Evolutionary conservation across 2,888 invertebrate species (phyloP).

Genomic region (Lydus trimaculatus): DNA sequence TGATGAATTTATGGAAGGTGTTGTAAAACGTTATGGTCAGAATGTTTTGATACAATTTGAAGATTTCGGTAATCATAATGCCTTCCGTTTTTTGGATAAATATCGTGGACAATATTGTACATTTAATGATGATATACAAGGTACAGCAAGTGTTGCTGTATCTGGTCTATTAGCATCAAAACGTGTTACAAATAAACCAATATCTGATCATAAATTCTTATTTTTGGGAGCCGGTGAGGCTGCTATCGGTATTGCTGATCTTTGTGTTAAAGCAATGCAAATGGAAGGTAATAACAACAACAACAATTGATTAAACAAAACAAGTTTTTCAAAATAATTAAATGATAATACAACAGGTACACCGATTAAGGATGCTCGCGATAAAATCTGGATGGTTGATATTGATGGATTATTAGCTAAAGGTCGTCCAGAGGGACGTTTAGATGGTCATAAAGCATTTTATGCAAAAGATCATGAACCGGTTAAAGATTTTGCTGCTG

Average conservation of each 20-base stretch:
- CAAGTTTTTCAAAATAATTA: too few species aligned
- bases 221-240: constrained; percentile 98
- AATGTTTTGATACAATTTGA: constrained; percentile 93
- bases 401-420: constrained; percentile 93
- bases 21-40: constrained; percentile 83
- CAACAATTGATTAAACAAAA: too few species aligned
- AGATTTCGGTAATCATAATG: constrained; percentile 98
- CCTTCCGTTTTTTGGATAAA: constrained; percentile 89
- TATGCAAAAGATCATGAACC: constrained; percentile 84
- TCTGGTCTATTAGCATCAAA: constrained; percentile 91
- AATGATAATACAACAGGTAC: constrained; percentile 56
- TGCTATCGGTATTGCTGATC: constrained; percentile 81
- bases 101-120: constrained; percentile 91
- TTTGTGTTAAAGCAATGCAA: constrained; percentile 93
- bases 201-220: constrained; percentile 86
- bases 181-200: constrained; percentile 79
- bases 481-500: constrained; percentile 67
- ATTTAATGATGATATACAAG: constrained; percentile 99
- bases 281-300: constrained; percentile 69
- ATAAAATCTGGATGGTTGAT: constrained; percentile 94
- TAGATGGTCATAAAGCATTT: constrained; percentile 78
- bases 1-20: constrained; percentile 97
- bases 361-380: constrained; percentile 75
- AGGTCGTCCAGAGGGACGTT: constrained; percentile 81
- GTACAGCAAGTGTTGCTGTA: constrained; percentile 86